These are phyloP conservation scores for Platichthys stellatus DNA, from an alignment of 2,113 vertebrate genomes.

Conservation along the genomic window DNA sequence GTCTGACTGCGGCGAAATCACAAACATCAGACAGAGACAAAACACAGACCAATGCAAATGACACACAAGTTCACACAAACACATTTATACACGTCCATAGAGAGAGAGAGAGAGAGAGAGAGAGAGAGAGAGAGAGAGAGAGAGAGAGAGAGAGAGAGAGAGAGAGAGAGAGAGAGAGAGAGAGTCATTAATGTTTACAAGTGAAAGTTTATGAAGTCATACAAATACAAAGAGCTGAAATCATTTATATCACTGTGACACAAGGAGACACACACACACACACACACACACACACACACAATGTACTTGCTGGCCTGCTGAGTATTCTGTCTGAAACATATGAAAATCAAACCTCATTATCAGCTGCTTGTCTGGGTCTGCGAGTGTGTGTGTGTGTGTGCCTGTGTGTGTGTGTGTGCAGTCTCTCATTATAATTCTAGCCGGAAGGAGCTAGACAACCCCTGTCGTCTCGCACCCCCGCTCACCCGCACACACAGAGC, in stretches of 20 bases:
- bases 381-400: constrained; percentile 3
- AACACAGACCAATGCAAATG: constrained; percentile 7
- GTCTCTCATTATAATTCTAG: constrained; percentile 70
- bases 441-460: constrained; percentile 64
- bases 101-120: too few species aligned
- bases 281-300: constrained; percentile 26
- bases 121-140: too few species aligned
- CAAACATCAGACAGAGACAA: constrained; percentile 13
- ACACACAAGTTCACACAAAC: not conserved
- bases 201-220: constrained; percentile 28
- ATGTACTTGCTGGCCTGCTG: constrained; percentile 62
- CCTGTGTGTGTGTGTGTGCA: not conserved
- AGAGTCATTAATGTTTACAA: constrained; percentile 33
- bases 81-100: too few species aligned
- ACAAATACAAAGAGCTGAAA: constrained; percentile 6
- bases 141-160: too few species aligned
- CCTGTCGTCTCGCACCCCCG: constrained; percentile 63
- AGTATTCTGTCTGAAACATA: constrained; percentile 80
- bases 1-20: not conserved
- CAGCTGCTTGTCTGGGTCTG: constrained; percentile 66
- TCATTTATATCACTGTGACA: constrained; percentile 7
- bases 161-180: too few species aligned
- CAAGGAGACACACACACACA: not conserved
- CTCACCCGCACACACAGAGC: constrained; percentile 28
- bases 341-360: constrained; percentile 86